Evolutionary conservation across 2,888 invertebrate genomes (phyloP), one percentile per base, ranked within the genome.

Genomic region (Fragum sueziense): DNA sequence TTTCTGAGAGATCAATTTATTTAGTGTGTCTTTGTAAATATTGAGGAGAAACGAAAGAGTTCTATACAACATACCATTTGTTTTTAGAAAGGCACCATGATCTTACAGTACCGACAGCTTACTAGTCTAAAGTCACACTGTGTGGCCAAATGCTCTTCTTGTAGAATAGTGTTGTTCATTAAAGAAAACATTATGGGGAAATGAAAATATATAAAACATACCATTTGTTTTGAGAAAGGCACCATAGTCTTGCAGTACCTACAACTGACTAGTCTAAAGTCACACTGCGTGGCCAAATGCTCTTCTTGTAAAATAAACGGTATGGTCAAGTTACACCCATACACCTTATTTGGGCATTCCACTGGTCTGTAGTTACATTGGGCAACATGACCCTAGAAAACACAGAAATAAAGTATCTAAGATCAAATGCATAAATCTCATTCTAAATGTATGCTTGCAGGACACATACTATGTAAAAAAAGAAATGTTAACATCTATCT

Each of bases 311-410:
- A 29, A 33, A 65, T 75, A 22, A 31, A 33, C 6, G 79, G 54
- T 2, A 84, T 67, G 14, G 33, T n/a, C 41, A 75, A 70, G 6
- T 70, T 71, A 74, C 88, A 88, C 0, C 86, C 88, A 33, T 71
- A 52, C 59, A 52, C 70, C 6, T 74, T 76, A 54, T 76, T 79
- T n/a, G 80, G 73, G 78, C 88, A 88, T 27, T 72, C 73, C 2
- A 84, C 81, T n/a, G 85, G 86, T 71, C 76, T 82, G 73, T 72
- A 86, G 0, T 74, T 67, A 81, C 90, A 90, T 9, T n/a, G 47
- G n/a, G 37, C n/a, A 2, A 27, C 29, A 78, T 89, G 89, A n/a
- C 76, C 74, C 80, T 85, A 73, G 17, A 85, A 67, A 20, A 47
- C 7, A 65, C 3, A 31, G 7, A 54, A 7, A 54, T n/a, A 54